A percentile compares a stretch with the other conserved stretches of the same genome.
These are phyloP conservation scores for Macrobrachium nipponense DNA, from an alignment of 1,140 invertebrate species.

Conservation along the genomic window DNA sequence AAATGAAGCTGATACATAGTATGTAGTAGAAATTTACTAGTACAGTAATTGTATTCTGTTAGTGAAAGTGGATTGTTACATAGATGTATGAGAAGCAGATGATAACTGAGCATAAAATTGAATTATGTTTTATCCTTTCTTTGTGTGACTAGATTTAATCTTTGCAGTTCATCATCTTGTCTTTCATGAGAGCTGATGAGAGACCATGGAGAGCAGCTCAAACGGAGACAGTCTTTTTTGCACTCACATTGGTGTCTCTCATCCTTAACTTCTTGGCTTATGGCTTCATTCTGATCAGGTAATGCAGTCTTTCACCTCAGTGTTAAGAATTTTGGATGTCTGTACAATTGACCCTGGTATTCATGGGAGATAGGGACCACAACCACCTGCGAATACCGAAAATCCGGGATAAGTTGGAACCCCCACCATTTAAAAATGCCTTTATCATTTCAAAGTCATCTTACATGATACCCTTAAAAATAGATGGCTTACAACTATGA, in stretches of 20 bases:
- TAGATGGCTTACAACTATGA: too few species aligned
- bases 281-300: conserved; percentile 75
- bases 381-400: too few species aligned
- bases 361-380: too few species aligned
- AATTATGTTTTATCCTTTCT: neutral
- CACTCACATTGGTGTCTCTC: conserved; percentile 76
- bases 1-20: too few species aligned
- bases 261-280: conserved; percentile 73
- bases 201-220: conserved; percentile 79
- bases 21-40: too few species aligned
- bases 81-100: neutral
- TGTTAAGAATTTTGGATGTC: too few species aligned
- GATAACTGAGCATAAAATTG: neutral
- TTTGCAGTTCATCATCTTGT: conserved; percentile 50
- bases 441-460: too few species aligned
- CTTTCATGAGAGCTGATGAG: conserved; percentile 71
- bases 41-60: neutral
- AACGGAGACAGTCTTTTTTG: conserved; percentile 78
- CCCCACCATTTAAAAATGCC: too few species aligned
- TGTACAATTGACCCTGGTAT: too few species aligned
- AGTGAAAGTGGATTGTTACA: neutral
- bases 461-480: too few species aligned
- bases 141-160: neutral
- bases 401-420: too few species aligned
- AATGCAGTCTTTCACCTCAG: conserved; percentile 40